Base-by-base conservation (phyloP, 1,140 invertebrate species). In the Dreissena rostriformis region DNA sequence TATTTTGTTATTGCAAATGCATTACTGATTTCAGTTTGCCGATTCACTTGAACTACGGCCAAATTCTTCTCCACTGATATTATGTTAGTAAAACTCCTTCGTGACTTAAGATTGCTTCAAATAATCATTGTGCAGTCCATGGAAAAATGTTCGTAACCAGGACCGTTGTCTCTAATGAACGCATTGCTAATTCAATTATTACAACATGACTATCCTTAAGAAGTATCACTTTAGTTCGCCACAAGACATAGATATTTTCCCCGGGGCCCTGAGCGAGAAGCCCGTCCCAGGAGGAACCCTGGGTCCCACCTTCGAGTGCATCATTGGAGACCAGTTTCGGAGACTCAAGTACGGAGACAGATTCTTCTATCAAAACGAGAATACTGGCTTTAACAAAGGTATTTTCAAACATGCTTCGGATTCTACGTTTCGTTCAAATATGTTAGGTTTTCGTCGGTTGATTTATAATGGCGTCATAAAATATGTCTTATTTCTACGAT, bases 271-370 rank as follows among this genome's bases (percentile, higher is more conserved):
- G 95, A 97, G 97, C 0, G 98, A 99, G 92, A 95, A 96, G 74
- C 96, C 97, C 6, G 94, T 98, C 67, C 8, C 96, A 11, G 97
- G 97, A 17, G 98, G 97, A 15, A 92, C 98, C 0, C 97, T 99
- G 0, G 98, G 98, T 15, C 98, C 98, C 0, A 99, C 98, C 0
- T 97, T 99, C 91, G 97, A 97, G 24, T 99, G 98, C 90, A 98
- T 99, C 86, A 97, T 99, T 86, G 98, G 97, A 49, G 97, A 98
- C 85, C 98, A 99, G 93, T 98, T 99, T 94, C 94, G 96, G 82
- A 97, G 98, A 91, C 94, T 97, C n/a, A 96, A 97, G 84, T 94
- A 96, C 82, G 98, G 98, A 70, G 98, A 99, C 93, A 95, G 98
- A 90, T 99, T 98, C 93, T 99, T 98, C 97, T 99, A 98, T 90